These are phyloP conservation scores for Coregonus suidteri DNA, from an alignment of 2,797 vertebrate species.

Conservation along the genomic window DNA sequence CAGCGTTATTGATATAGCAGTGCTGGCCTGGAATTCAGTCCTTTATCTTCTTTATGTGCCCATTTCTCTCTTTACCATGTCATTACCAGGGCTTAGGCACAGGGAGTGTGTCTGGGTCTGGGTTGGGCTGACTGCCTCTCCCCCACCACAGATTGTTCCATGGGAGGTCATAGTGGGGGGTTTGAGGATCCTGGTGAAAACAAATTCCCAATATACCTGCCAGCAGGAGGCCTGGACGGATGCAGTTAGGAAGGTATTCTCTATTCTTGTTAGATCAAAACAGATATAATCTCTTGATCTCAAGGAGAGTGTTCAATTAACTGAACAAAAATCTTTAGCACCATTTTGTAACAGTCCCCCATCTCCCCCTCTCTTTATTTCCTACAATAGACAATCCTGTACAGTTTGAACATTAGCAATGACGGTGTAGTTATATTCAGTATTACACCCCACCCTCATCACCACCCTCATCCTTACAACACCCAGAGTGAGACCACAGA, in stretches of 20 bases:
- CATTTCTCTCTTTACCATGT: constrained; percentile 65
- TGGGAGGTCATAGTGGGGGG: constrained; percentile 57
- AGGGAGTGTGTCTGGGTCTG: constrained; percentile 43
- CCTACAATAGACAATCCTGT: not conserved
- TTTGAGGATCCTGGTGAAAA: constrained; percentile 54
- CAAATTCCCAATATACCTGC: no score
- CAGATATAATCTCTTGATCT: not conserved
- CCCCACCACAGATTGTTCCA: constrained; percentile 59
- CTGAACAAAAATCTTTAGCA: not conserved
- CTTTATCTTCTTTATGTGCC: constrained; percentile 66
- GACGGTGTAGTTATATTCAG: not conserved
- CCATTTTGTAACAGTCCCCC: not conserved
- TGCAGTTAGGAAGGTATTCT: not conserved
- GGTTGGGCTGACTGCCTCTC: constrained; percentile 62
- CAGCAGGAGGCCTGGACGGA: not conserved
- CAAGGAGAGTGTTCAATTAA: not conserved
- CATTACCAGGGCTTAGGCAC: constrained; percentile 53
- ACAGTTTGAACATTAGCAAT: not conserved
- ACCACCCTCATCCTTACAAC: not conserved
- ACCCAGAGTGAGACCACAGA: constrained; percentile 18
- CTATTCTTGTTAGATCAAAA: not conserved
- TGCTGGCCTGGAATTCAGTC: constrained; percentile 33
- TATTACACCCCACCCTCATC: not conserved
- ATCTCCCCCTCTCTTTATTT: not conserved
- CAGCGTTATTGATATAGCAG: constrained; percentile 51